phyloP scores from a whole-genome alignment of 1,140 invertebrate species.

The Berghia stephanieae region DNA sequence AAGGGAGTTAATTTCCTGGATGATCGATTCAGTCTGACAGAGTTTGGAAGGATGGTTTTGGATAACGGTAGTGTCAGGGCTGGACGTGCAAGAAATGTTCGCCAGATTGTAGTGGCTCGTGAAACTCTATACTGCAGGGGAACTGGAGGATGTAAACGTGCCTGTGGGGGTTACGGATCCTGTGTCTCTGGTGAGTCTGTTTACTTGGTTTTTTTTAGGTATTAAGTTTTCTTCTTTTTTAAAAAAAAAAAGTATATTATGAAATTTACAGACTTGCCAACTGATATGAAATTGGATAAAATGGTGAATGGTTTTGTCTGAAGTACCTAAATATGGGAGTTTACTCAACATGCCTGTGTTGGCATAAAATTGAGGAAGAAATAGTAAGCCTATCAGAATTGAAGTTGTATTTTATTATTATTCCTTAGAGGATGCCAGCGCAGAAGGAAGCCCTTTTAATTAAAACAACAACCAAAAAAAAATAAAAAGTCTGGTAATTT shows the following conservation, averaged over 20 bases:
- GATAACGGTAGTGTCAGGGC: conserved; percentile 56
- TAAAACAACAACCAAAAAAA: too few relatives aligned
- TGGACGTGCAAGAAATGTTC: conserved; percentile 57
- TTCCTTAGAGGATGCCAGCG: too few relatives aligned
- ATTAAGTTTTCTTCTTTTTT: background rate
- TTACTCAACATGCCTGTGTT: too few relatives aligned
- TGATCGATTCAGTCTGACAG: conserved; percentile 58
- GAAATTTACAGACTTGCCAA: too few relatives aligned
- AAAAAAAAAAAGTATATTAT: background rate
- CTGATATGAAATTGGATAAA: too few relatives aligned
- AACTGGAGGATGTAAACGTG: conserved; percentile 54
- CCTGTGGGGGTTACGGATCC: conserved; percentile 56
- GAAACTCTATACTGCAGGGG: conserved; percentile 61
- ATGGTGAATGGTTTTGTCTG: too few relatives aligned
- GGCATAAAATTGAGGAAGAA: too few relatives aligned
- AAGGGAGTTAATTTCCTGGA: conserved; percentile 60
- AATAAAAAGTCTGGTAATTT: too few relatives aligned
- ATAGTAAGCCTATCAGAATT: too few relatives aligned
- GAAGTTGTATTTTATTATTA: too few relatives aligned
- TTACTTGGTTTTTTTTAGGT: background rate
- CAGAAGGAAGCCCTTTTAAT: too few relatives aligned
- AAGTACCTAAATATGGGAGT: too few relatives aligned
- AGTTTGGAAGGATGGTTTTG: conserved; percentile 60
- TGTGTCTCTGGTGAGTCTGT: conserved; percentile 52
- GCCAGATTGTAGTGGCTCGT: conserved; percentile 59